Percentiles rank a stretch among this genome's conserved stretches.
phyloP scores from a whole-genome alignment of 2,888 invertebrate species.

The Pedicia rivosa region DNA sequence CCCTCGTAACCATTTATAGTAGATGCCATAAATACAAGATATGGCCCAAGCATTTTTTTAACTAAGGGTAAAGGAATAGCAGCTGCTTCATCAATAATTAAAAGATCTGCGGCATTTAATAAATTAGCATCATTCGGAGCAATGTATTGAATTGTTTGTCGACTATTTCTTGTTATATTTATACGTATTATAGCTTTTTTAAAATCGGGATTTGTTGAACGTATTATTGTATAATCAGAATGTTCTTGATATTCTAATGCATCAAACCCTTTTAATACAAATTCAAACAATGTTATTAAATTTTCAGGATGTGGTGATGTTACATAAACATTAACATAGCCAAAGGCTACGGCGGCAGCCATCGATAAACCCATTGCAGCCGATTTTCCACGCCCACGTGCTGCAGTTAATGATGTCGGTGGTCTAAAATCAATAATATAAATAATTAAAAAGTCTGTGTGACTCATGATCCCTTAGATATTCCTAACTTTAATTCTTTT shows the following conservation, averaged over 20 bases:
- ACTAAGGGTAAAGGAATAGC: conserved; percentile 93
- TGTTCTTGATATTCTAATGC: conserved; percentile 91
- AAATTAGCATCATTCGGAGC: conserved; percentile 81
- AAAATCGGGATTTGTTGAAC: conserved; percentile 90
- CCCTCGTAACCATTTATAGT: conserved; percentile 98
- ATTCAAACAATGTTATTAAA: conserved; percentile 92
- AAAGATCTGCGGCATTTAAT: conserved; percentile 81
- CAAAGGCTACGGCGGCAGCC: conserved; percentile 67
- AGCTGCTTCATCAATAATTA: conserved; percentile 97
- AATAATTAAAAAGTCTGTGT: neutral
- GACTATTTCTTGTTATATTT: conserved; percentile 75
- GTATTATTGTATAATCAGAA: conserved; percentile 83
- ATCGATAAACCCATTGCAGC: conserved; percentile 91
- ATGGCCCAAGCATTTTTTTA: conserved; percentile 75
- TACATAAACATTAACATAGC: conserved; percentile 80
- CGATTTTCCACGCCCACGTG: conserved; percentile 95
- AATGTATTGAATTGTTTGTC: conserved; percentile 96
- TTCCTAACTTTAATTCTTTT: conserved; percentile 45
- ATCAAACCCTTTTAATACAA: conserved; percentile 90
- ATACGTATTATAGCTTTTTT: conserved; percentile 91
- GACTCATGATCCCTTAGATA: conserved; percentile 2
- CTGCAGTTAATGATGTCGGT: conserved; percentile 89
- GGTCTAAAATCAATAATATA: conserved; percentile 41
- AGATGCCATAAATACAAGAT: conserved; percentile 87
- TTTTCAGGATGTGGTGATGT: conserved; percentile 98